Base-by-base conservation (phyloP, 1,140 invertebrate species). In the fruit fly (Drosophila melanogaster) region DNA sequence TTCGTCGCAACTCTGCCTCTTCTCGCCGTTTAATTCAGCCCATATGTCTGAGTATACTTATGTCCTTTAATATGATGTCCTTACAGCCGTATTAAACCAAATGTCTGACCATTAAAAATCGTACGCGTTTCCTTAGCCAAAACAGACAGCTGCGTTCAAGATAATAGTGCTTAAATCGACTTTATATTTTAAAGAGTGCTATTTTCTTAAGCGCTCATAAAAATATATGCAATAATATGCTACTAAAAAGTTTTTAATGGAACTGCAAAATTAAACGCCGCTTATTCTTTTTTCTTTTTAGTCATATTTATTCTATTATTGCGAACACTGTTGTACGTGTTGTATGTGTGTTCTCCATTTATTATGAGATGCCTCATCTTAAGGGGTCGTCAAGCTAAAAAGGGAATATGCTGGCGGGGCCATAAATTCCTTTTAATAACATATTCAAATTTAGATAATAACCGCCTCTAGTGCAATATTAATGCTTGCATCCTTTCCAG, bases 391-490 rank as follows among this genome's bases (percentile, higher is more conserved):
- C 41, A 76, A 64, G 37, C 43, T 51, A 69, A 59, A 50, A 54
- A 55, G 43, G 54, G 41, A 47, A 54, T 56, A 69, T 57, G 41
- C 50, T 66, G 53, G 14, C 60, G 56, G 57, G 46, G 44, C 53
- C 66, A 87, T 86, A 86, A 86, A 87, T 86, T 76, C 59, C 35
- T 40, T 65, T 83, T 79, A 83, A 83, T 86, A 86, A 83, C 61
- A 86, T 86, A 87, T 86, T 83, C 62, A 86, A 79, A 87, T 87
- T 87, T 69, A 78, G 81, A 86, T 87, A 72, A 76, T 76, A 69
- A 83, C 76, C 53, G 54, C 61, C 67, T 70, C 43, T 49, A 57
- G 57, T 79, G 62, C 70, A 57, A 61, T 79, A 64, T 70, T 72
- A 38, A 70, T 65, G 40, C 49, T 15, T 46, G 74, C 46, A 64